phyloP scores from a whole-genome alignment of 2,797 vertebrate species.

The Nyctalus aviator region DNA sequence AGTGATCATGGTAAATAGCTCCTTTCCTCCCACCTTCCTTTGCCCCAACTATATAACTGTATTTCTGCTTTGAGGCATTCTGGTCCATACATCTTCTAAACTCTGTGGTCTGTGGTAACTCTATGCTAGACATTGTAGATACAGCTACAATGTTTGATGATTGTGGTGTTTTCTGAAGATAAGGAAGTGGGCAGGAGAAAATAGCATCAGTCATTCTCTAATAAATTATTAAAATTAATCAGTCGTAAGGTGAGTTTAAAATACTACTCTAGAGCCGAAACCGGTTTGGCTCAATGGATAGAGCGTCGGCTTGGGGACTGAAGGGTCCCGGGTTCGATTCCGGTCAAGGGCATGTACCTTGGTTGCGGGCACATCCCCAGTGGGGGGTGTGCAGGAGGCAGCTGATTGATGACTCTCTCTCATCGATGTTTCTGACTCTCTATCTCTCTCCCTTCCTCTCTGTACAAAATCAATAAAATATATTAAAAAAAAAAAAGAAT shows the following conservation, averaged over 20 bases:
- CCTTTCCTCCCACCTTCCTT: background rate
- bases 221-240: background rate
- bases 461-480: too few relatives aligned
- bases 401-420: too few relatives aligned
- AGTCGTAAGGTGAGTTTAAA: background rate
- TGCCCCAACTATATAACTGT: accelerated
- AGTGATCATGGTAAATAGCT: background rate
- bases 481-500: too few relatives aligned
- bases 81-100: background rate
- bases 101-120: background rate
- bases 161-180: background rate
- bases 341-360: too few relatives aligned
- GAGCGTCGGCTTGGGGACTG: too few relatives aligned
- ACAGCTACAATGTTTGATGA: background rate
- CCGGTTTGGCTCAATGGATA: too few relatives aligned
- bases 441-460: too few relatives aligned
- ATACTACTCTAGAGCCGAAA: background rate
- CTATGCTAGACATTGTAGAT: background rate
- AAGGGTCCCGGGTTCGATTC: too few relatives aligned
- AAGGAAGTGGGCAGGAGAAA: background rate
- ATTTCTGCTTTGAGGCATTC: background rate
- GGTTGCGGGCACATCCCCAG: too few relatives aligned
- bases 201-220: background rate
- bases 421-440: too few relatives aligned
- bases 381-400: too few relatives aligned